Percentiles rank a stretch among this genome's conserved stretches.
phyloP scores from a whole-genome alignment of 2,797 vertebrate species.

The Tenualosa ilisha region DNA sequence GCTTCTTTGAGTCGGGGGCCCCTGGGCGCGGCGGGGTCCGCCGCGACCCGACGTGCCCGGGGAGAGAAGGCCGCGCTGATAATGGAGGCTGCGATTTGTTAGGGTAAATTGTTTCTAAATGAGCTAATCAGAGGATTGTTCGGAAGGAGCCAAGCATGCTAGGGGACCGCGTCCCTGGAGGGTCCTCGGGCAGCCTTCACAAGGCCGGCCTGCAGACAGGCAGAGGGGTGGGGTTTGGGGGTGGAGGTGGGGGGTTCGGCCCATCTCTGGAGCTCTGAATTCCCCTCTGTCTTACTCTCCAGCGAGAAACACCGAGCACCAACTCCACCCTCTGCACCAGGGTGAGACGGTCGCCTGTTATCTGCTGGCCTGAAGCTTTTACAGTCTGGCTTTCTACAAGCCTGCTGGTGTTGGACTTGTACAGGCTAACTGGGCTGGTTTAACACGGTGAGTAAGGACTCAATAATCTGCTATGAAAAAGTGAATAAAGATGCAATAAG shows the following conservation, averaged over 20 bases:
- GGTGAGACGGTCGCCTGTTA: background rate
- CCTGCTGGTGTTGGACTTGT: background rate
- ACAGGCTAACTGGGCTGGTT: background rate
- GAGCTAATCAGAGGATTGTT: constrained; percentile 64
- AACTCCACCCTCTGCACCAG: background rate
- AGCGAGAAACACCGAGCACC: background rate
- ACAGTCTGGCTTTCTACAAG: background rate
- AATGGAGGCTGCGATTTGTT: constrained; percentile 64
- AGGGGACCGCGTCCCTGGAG: constrained; percentile 49
- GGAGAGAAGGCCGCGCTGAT: constrained; percentile 50
- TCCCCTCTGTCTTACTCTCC: background rate
- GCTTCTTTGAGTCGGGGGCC: constrained; percentile 38
- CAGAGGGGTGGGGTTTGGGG: background rate
- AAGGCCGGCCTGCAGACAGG: constrained; percentile 8
- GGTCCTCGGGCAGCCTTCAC: constrained; percentile 34
- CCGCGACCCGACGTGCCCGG: constrained; percentile 49
- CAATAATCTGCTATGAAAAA: background rate
- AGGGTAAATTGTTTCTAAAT: constrained; percentile 68
- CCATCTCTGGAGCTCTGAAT: constrained; percentile 1
- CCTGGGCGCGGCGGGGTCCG: constrained; percentile 35
- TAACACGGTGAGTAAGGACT: background rate
- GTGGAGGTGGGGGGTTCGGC: background rate
- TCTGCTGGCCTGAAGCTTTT: background rate
- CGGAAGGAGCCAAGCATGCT: constrained; percentile 54
- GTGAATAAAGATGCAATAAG: background rate